Evolutionary conservation across 2,797 vertebrate species (phyloP).

Genomic region (Notoglanidium macrostoma): DNA sequence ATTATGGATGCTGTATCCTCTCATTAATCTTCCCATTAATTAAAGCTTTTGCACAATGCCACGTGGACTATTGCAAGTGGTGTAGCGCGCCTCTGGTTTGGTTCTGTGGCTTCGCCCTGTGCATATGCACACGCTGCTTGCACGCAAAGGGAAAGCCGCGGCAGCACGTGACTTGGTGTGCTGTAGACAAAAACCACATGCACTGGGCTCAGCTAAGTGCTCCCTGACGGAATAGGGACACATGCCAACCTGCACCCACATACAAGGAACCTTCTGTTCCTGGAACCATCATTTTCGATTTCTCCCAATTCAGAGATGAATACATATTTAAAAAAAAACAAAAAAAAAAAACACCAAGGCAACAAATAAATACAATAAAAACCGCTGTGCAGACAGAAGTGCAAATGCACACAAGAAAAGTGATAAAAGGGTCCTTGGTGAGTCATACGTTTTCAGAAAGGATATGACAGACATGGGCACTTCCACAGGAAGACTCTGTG

Average conservation of each 20-base stretch:
- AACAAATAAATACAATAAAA: conserved; percentile 31
- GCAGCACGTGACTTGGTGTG: conserved; percentile 46
- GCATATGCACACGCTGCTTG: conserved; percentile 31
- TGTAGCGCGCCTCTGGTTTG: conserved; percentile 34
- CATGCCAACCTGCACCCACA: not conserved
- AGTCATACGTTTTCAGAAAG: conserved; percentile 53
- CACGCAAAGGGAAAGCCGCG: conserved; percentile 50
- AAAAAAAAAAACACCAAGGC: not conserved
- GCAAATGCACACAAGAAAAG: not conserved
- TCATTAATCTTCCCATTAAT: conserved; percentile 29
- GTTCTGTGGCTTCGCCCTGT: conserved; percentile 36
- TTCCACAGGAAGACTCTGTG: conserved; percentile 46
- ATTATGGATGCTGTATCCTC: conserved; percentile 11
- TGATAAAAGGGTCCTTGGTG: conserved; percentile 12
- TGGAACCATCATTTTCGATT: not conserved
- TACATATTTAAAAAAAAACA: not conserved
- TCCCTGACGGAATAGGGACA: conserved; percentile 34
- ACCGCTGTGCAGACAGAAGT: not conserved
- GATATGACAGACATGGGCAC: conserved; percentile 46
- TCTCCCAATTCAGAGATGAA: not conserved
- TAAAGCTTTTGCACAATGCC: conserved; percentile 30
- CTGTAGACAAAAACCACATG: conserved; percentile 52
- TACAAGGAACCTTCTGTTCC: not conserved
- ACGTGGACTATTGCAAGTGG: conserved; percentile 38
- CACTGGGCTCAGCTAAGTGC: conserved; percentile 38